Percentiles rank a stretch among this genome's conserved stretches.
Conservation (phyloP, 2,113 vertebrate genomes). For the Anser cygnoides region DNA sequence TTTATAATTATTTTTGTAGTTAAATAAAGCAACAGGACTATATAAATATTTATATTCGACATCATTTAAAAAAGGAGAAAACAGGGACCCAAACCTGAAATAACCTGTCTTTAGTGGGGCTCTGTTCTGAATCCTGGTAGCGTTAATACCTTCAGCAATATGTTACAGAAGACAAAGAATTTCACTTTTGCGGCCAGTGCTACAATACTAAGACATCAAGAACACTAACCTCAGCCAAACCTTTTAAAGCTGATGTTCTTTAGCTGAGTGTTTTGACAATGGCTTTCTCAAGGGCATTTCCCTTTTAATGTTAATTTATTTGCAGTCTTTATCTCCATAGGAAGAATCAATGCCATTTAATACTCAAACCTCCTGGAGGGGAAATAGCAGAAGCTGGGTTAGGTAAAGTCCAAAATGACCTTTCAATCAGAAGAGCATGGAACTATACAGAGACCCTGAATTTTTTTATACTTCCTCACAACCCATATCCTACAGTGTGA, state of each 20-base stretch:
- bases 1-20: not conserved
- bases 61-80: not conserved
- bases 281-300: constrained; percentile 56
- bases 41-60: not conserved
- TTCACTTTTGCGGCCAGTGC: constrained; percentile 8
- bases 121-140: not conserved
- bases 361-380: constrained; percentile 16
- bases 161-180: constrained; percentile 6
- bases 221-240: constrained; percentile 20
- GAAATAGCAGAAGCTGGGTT: constrained; percentile 1
- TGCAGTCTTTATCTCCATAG: constrained; percentile 54
- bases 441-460: not conserved
- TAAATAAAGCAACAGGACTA: not conserved
- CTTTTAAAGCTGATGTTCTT: constrained; percentile 33
- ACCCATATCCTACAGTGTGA: not conserved
- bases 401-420: constrained; percentile 31
- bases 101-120: not conserved
- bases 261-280: constrained; percentile 29
- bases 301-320: constrained; percentile 35
- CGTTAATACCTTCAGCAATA: not conserved
- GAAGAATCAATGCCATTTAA: constrained; percentile 33
- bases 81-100: not conserved
- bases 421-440: not conserved
- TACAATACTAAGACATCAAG: constrained; percentile 31
- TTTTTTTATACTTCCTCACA: not conserved